phyloP scores from a whole-genome alignment of 2,113 vertebrate genomes.

The Pao palembangensis region DNA sequence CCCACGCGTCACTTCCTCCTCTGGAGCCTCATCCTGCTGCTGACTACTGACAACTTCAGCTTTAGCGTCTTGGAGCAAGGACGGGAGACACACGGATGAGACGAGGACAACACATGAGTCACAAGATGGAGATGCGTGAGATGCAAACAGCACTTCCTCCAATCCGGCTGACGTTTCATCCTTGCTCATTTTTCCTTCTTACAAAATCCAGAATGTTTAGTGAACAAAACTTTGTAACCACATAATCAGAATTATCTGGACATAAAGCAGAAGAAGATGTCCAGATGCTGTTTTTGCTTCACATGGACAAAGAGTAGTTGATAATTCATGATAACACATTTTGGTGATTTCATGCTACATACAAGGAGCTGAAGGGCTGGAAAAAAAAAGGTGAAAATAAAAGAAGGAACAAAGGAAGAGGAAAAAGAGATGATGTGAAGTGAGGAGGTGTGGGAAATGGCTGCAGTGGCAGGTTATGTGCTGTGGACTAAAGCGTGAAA shows the following conservation, averaged over 20 bases:
- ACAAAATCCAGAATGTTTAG: too few species aligned
- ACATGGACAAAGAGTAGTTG: too few species aligned
- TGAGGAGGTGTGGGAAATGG: conserved; percentile 5
- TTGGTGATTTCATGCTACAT: conserved; percentile 38
- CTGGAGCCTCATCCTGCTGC: conserved; percentile 49
- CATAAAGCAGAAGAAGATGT: conserved; percentile 9
- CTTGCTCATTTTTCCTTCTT: too few species aligned
- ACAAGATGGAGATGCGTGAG: not conserved
- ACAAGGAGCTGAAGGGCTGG: conserved; percentile 1
- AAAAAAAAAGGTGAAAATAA: conserved; percentile 2
- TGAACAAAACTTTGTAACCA: not conserved
- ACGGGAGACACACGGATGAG: conserved; percentile 46
- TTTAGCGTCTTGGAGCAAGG: conserved; percentile 52
- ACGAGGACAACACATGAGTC: conserved; percentile 37
- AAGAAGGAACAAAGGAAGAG: conserved; percentile 18
- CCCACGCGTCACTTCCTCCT: conserved; percentile 52
- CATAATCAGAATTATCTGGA: not conserved
- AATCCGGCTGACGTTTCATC: not conserved
- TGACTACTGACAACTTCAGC: conserved; percentile 54
- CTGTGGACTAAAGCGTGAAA: conserved; percentile 4
- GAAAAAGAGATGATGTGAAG: not conserved
- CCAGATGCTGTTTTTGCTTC: too few species aligned
- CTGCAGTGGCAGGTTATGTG: conserved; percentile 39
- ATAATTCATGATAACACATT: not conserved
- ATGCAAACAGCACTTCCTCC: conserved; percentile 31